phyloP scores from a whole-genome alignment of 1,140 invertebrate genomes.

The Sitodiplosis mosellana region DNA sequence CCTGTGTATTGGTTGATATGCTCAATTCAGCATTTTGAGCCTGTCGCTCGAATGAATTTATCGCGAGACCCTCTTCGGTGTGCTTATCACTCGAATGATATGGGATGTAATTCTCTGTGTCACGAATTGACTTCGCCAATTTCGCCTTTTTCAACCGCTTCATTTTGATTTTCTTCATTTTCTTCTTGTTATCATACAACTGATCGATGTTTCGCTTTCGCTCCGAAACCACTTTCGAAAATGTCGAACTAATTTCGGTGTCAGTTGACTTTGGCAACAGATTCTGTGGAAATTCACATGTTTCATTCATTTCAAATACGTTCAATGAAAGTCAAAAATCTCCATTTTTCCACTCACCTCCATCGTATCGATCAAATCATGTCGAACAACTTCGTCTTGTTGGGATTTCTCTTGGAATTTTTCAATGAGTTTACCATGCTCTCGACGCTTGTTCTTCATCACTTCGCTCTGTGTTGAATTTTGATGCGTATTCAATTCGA shows the following conservation, averaged over 20 bases:
- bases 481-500: conserved; percentile 72
- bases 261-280: neutral
- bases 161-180: conserved; percentile 26
- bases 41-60: conserved; percentile 54
- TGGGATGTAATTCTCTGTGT: conserved; percentile 68
- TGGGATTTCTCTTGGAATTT: conserved; percentile 23
- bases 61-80: conserved; percentile 74
- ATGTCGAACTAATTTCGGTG: conserved; percentile 8
- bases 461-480: conserved; percentile 50
- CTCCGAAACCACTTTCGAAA: conserved; percentile 32
- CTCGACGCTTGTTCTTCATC: conserved; percentile 51
- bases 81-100: conserved; percentile 71
- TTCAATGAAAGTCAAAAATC: neutral
- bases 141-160: conserved; percentile 31
- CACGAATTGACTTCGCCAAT: conserved; percentile 31
- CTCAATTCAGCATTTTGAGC: conserved; percentile 58
- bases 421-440: conserved; percentile 41
- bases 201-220: conserved; percentile 35
- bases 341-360: neutral
- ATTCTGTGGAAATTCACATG: neutral
- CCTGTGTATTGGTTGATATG: conserved; percentile 55
- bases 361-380: neutral
- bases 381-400: conserved; percentile 10
- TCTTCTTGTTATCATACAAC: conserved; percentile 31
- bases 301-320: no score